A percentile compares a stretch with the other conserved stretches of the same genome.
These are phyloP conservation scores for Hirtodrosophila confusa DNA, from an alignment of 2,888 invertebrate species.

Conservation along the genomic window DNA sequence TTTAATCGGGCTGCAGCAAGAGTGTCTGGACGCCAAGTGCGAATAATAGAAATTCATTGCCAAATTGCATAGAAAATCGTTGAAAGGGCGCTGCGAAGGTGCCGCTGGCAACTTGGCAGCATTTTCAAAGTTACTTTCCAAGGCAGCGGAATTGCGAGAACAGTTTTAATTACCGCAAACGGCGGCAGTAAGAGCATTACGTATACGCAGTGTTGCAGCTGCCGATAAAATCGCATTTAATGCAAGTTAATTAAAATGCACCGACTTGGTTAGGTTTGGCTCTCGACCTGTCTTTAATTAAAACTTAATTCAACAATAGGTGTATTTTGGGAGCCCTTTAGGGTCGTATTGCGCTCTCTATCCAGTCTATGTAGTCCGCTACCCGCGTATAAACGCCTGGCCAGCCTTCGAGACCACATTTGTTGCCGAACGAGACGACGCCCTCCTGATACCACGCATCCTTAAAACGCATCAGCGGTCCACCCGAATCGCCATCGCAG, in stretches of 20 bases:
- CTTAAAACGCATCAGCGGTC: slow-evolving; percentile 85
- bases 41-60: slow-evolving; percentile 77
- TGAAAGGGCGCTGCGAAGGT: slow-evolving; percentile 45
- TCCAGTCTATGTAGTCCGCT: slow-evolving; percentile 88
- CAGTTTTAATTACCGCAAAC: slow-evolving; percentile 76
- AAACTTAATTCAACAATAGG: slow-evolving; percentile 61
- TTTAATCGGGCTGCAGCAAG: slow-evolving; percentile 43
- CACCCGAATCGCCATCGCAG: slow-evolving; percentile 88
- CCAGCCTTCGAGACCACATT: slow-evolving; percentile 85
- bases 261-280: slow-evolving; percentile 32
- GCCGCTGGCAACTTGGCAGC: slow-evolving; percentile 48
- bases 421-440: slow-evolving; percentile 86
- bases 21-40: slow-evolving; percentile 47
- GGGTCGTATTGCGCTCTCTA: slow-evolving; percentile 85
- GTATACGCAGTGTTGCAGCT: slow-evolving; percentile 62
- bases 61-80: slow-evolving; percentile 80
- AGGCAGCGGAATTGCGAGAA: slow-evolving; percentile 26
- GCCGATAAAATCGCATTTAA: slow-evolving; percentile 74
- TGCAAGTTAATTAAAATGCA: slow-evolving; percentile 74
- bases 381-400: slow-evolving; percentile 90
- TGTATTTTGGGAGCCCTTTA: slow-evolving; percentile 55
- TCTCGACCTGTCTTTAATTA: slow-evolving; percentile 63
- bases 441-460: slow-evolving; percentile 82
- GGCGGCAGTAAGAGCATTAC: slow-evolving; percentile 70
- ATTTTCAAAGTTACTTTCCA: slow-evolving; percentile 49